These are phyloP conservation scores for Daktulosphaira vitifoliae DNA, from an alignment of 1,140 invertebrate species.

Conservation along the genomic window DNA sequence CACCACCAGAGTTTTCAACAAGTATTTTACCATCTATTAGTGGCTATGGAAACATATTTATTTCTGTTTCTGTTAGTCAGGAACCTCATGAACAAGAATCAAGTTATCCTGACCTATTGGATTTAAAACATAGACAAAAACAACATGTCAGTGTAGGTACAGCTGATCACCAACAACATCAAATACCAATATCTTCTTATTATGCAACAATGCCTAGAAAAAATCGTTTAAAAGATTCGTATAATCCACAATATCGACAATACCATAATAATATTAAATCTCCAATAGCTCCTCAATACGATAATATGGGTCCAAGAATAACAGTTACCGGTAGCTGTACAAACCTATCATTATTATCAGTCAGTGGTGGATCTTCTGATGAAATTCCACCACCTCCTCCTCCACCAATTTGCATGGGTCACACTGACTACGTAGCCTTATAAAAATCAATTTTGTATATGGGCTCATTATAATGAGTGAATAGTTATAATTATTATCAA, in stretches of 20 bases:
- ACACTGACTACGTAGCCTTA: slow-evolving; percentile 42
- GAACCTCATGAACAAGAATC: slow-evolving; percentile 45
- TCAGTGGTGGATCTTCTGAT: slow-evolving; percentile 36
- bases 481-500: too few relatives aligned
- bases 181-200: slow-evolving; percentile 42
- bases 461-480: too few relatives aligned
- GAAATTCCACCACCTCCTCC: slow-evolving; percentile 47
- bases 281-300: slow-evolving; percentile 55
- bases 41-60: slow-evolving; percentile 60
- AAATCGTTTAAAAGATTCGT: slow-evolving; percentile 27
- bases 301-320: slow-evolving; percentile 80
- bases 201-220: slow-evolving; percentile 49
- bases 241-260: slow-evolving; percentile 3
- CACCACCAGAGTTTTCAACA: slow-evolving; percentile 56
- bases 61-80: slow-evolving; percentile 61
- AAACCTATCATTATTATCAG: slow-evolving; percentile 62
- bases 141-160: slow-evolving; percentile 42
- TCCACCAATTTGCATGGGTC: slow-evolving; percentile 46
- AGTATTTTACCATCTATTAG: slow-evolving; percentile 51
- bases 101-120: slow-evolving; percentile 64
- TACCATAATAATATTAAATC: slow-evolving; percentile 33
- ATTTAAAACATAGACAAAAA: slow-evolving; percentile 56
- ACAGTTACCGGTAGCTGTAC: slow-evolving; percentile 76
- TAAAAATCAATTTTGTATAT: slow-evolving; percentile 21
- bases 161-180: slow-evolving; percentile 35